A percentile compares a stretch with the other conserved stretches of the same genome.
These are phyloP conservation scores for Hippotragus niger DNA, from an alignment of 2,113 vertebrate species.

Conservation along the genomic window DNA sequence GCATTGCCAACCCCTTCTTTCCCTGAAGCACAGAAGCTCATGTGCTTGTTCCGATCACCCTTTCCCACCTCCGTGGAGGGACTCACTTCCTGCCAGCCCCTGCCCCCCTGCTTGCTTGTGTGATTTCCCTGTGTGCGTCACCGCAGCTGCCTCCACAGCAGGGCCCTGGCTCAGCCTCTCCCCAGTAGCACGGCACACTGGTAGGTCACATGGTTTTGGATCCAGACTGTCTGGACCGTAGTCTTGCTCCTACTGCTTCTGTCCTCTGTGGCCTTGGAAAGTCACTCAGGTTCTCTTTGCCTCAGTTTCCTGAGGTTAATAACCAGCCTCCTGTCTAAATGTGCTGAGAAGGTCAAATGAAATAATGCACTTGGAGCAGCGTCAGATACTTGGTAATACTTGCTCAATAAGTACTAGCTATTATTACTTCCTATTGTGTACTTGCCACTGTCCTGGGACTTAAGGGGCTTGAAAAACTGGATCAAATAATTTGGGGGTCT, in stretches of 20 bases:
- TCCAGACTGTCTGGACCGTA: background rate
- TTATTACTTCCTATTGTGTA: background rate
- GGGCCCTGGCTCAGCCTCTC: background rate
- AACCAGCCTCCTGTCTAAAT: background rate
- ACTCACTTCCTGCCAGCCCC: background rate
- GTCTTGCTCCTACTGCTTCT: background rate
- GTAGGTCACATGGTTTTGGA: background rate
- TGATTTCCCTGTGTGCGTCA: rapidly evolving
- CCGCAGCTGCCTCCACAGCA: no score
- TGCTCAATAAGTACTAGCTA: background rate
- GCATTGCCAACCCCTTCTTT: background rate
- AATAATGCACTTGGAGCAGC: background rate
- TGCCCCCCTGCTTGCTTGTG: background rate
- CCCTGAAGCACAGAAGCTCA: background rate
- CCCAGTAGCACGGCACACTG: no score
- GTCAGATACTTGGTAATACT: background rate
- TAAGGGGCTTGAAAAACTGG: background rate
- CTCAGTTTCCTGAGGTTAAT: background rate
- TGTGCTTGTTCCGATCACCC: background rate
- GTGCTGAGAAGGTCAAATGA: background rate
- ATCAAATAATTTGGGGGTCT: background rate
- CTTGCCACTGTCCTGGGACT: background rate
- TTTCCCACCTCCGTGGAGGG: background rate
- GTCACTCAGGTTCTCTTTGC: background rate
- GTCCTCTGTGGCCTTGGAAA: background rate